Conservation (phyloP, 1,140 invertebrate genomes). For the Physella acuta region DNA sequence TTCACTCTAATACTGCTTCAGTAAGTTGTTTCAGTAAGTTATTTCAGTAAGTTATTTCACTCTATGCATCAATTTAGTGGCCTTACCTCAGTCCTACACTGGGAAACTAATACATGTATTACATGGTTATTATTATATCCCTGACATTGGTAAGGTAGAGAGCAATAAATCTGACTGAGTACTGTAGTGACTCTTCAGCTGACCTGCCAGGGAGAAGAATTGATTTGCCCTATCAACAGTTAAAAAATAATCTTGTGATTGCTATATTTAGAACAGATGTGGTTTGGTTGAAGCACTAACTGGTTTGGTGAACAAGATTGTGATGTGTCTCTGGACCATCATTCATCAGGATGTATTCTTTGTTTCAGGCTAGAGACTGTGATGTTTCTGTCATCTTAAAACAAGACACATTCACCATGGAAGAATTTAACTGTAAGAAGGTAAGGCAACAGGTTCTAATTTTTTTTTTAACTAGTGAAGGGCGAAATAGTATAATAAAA, state of each 20-base stretch:
- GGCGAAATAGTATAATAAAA: no score
- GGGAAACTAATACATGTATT: background rate
- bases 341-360: background rate
- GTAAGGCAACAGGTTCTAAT: background rate
- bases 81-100: background rate
- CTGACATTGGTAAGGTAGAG: background rate
- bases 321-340: conserved; percentile 7
- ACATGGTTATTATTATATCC: background rate
- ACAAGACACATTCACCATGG: conserved; percentile 2
- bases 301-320: conserved; percentile 21
- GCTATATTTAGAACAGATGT: conserved; percentile 4
- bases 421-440: conserved; percentile 8
- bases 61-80: background rate
- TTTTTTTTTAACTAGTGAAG: background rate
- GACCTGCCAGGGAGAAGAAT: background rate
- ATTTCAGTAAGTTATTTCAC: background rate
- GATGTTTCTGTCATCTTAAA: conserved; percentile 16
- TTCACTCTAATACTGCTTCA: background rate
- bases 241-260: conserved; percentile 1
- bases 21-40: background rate
- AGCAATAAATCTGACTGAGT: background rate
- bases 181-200: background rate
- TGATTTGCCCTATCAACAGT: background rate
- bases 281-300: conserved; percentile 30
- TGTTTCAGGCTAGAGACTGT: conserved; percentile 3